These are phyloP conservation scores for Simalia tracyae DNA, from an alignment of 2,797 vertebrate species.

Conservation along the genomic window DNA sequence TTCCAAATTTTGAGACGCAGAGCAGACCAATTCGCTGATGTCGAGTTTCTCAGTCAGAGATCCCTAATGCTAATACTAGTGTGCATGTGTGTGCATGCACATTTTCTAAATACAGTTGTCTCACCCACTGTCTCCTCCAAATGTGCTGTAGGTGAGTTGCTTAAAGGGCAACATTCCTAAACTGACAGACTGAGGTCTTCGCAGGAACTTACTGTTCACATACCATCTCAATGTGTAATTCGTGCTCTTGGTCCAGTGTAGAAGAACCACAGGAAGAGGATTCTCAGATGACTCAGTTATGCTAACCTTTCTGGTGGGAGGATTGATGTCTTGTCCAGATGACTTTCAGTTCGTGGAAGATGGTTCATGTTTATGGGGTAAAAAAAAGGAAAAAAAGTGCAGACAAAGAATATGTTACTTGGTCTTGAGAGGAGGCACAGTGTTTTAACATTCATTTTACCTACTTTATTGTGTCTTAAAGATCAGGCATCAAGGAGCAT, in stretches of 20 bases:
- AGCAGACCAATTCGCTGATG: neutral
- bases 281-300: neutral
- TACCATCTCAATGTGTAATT: neutral
- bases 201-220: neutral
- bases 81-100: neutral
- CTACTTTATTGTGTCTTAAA: neutral
- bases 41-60: neutral
- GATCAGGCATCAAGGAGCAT: neutral
- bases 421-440: neutral
- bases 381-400: neutral
- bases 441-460: neutral
- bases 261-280: neutral
- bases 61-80: neutral
- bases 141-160: neutral
- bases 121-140: too few species aligned
- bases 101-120: neutral
- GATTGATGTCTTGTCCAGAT: neutral
- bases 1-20: neutral
- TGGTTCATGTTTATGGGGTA: neutral
- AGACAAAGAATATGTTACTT: neutral
- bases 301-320: neutral
- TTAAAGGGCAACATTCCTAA: neutral
- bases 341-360: too few species aligned
- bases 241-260: neutral
- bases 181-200: neutral